Evolutionary conservation across 2,888 invertebrate genomes (phyloP).

Genomic region (Lasioglossum marginatum): DNA sequence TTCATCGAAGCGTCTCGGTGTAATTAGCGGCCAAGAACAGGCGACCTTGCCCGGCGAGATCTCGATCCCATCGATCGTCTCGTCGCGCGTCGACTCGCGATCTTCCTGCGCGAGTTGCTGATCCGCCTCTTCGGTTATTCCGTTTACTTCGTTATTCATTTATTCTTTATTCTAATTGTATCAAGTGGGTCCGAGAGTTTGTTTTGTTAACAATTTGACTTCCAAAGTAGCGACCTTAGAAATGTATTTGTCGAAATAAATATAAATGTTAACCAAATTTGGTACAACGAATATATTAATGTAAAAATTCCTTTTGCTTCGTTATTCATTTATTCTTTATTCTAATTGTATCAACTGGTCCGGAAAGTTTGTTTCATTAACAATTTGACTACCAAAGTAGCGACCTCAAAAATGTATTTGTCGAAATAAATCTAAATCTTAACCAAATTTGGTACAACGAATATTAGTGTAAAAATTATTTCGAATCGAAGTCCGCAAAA

Average conservation of each 20-base stretch:
- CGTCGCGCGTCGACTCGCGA: neutral
- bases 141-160: neutral
- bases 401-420: no score
- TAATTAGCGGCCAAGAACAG: conserved; percentile 37
- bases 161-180: neutral
- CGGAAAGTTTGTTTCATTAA: neutral
- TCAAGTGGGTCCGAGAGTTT: neutral
- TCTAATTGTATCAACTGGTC: neutral
- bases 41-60: conserved; percentile 45
- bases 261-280: no score
- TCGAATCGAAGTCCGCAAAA: neutral
- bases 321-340: neutral
- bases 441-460: no score
- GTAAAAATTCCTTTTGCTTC: neutral
- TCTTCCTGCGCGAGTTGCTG: neutral
- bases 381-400: neutral
- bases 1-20: conserved; percentile 31
- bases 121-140: neutral
- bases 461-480: neutral
- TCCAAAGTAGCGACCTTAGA: no score
- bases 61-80: conserved; percentile 45
- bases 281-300: no score
- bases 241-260: no score
- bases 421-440: no score
- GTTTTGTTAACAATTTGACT: neutral